Evolutionary conservation across 2,888 invertebrate species (phyloP), one percentile per base, ranked within the genome.

Genomic region (Ceriagrion tenellum): DNA sequence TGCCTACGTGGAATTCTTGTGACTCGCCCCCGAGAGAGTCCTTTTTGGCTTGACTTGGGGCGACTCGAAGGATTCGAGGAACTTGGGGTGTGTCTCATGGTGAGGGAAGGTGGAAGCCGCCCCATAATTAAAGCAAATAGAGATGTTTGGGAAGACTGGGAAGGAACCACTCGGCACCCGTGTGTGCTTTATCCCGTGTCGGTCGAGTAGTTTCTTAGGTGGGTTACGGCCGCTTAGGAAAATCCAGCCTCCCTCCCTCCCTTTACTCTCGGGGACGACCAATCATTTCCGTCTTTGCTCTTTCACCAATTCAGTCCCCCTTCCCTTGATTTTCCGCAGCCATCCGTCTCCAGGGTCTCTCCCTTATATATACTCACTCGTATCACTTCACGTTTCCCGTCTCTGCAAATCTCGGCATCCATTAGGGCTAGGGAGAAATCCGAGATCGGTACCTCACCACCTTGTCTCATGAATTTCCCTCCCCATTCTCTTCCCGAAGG

Each of bases 111-210:
- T 59, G 63, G 26, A 26, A 93, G 74, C 55, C 20, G 91, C 23
- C 23, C 74, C 20, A 47, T 93, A 93, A 69, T 69, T 69, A 93
- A 93, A 93, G 93, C 69, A 93, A 93, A 74, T 69, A 47, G 69
- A 40, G 69, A 93, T 12, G 47, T 69, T 93, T 93, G 63, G 63
- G 69, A 69, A 63, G 63, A 18, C 59, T 18, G 23, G 47, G 40
- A 40, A 91, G 63, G 93, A 93, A 93, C 93, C 93, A 74, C 93
- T 93, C 47, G 55, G 74, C 74, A 69, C 93, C 63, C 18, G 74
- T 69, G 93, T 74, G 47, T 93, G 93, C 74, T 40, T 74, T 69
- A 69, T 74, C 74, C 40, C 91, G 56, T 91, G 91, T 63, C 90
- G 59, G 35, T 59, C 59, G 59, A 91, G 55, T 23, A n/a, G 89